Percentiles rank a stretch among this genome's conserved stretches.
phyloP scores from a whole-genome alignment of 2,113 vertebrate genomes.

The Hyperoodon ampullatus region DNA sequence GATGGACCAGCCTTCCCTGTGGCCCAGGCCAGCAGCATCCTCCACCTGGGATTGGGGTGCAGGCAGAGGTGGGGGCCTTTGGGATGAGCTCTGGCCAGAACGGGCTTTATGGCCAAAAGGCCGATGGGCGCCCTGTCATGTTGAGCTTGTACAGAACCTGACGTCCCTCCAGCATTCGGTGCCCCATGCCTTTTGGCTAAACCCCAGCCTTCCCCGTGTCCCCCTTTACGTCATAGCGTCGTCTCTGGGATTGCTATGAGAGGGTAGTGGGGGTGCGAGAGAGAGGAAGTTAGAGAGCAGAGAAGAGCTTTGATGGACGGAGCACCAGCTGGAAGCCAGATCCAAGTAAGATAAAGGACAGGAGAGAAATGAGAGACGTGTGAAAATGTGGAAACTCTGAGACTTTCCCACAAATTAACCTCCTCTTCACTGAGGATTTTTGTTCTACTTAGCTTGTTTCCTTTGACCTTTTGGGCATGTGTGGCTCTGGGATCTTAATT shows the following conservation, averaged over 20 bases:
- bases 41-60: not conserved
- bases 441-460: not conserved
- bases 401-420: not conserved
- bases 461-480: not conserved
- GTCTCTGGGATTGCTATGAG: not conserved
- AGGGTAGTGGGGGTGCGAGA: not conserved
- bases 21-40: not conserved
- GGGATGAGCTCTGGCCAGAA: not conserved
- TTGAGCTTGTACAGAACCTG: no score
- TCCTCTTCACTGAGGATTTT: not conserved
- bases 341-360: not conserved
- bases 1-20: not conserved
- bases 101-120: not conserved
- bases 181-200: accelerated
- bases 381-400: not conserved
- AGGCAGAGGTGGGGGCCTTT: not conserved
- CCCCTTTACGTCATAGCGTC: not conserved
- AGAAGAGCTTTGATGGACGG: not conserved
- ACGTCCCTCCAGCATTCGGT: not conserved
- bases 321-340: not conserved
- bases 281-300: not conserved
- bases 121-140: accelerated
- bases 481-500: not conserved
- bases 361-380: not conserved
- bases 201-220: not conserved